Base-by-base conservation (phyloP, 2,888 invertebrate genomes). In the Drosophila helvetica region DNA sequence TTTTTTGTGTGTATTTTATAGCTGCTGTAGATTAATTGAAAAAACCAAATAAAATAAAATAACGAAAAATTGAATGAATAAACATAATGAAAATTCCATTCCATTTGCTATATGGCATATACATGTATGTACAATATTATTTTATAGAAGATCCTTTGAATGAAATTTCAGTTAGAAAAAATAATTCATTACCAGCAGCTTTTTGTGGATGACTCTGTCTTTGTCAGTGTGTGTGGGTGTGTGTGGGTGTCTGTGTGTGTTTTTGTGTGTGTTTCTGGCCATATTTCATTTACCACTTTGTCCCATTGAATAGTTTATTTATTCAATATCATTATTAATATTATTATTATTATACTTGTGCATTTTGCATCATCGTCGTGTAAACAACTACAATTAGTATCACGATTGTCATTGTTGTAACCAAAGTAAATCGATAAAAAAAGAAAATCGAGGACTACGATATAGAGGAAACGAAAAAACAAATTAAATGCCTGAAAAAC, bases 311-410 rank as follows among this genome's bases (percentile, higher is more conserved):
- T 86, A 68, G 54, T 72, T 72, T 78, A 84, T 78, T 78, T 74
- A 75, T 79, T 65, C 58, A 72, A 71, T 71, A 71, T 69, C 68
- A 66, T 68, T 38, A 66, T 66, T 38, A 38, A 38, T 69, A 60
- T 77, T 65, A 51, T 64, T 55, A 82, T 80, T 84, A 84, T 84
- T 81, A 84, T 84, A 77, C 79, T 86, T 88, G 84, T 88, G 88
- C 89, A 86, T 78, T 88, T 79, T 74, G 86, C 85, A 86, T 85
- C 79, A 79, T 85, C 80, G 85, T 85, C 82, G 88, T 86, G 86
- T 86, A 89, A 87, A 87, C 86, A 89, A 86, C 90, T 91, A 91
- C 90, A 91, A 90, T 91, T 91, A 91, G 90, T 91, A 91, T 91
- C 91, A 91, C 91, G 91, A 91, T 91, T 91, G 91, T 91, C 91